Percentiles rank a stretch among this genome's conserved stretches.
phyloP scores from a whole-genome alignment of 2,113 vertebrate genomes.

The Columbina picui region DNA sequence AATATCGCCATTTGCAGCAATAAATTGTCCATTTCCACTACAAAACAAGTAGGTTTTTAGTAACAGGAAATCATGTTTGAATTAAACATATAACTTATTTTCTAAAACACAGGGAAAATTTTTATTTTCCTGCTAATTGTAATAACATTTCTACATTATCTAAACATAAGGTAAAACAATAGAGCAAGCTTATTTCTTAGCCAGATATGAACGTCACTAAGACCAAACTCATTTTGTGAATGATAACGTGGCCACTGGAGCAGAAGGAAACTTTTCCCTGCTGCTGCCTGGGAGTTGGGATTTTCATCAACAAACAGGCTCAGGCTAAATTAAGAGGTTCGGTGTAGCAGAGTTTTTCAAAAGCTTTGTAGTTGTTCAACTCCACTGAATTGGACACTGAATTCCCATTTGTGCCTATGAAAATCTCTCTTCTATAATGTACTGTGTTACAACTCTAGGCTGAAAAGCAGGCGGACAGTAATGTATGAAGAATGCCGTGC shows the following conservation, averaged over 20 bases:
- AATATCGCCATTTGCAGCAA: not conserved
- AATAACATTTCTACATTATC: not conserved
- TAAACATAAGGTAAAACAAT: not conserved
- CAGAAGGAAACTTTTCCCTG: not conserved
- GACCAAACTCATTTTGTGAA: not conserved
- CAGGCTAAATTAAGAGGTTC: conserved; percentile 42
- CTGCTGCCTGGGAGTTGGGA: not conserved
- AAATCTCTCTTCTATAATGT: conserved; percentile 22
- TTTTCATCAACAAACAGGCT: conserved; percentile 36
- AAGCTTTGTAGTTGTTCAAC: conserved; percentile 20
- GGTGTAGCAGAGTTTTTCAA: conserved; percentile 29
- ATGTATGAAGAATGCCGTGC: not conserved
- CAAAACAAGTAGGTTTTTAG: not conserved
- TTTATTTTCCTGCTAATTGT: not conserved
- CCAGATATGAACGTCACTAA: not conserved
- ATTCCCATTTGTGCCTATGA: conserved; percentile 49
- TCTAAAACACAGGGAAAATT: not conserved
- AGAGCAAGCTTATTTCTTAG: not conserved
- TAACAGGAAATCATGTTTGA: not conserved
- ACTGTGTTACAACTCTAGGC: not conserved
- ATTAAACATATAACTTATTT: not conserved
- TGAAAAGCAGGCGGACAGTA: not conserved
- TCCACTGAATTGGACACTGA: conserved; percentile 44
- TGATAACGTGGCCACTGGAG: not conserved
- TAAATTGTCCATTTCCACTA: not conserved